Evolutionary conservation across 2,888 invertebrate genomes (phyloP).

Genomic region (Chaitophorus viminalis): DNA sequence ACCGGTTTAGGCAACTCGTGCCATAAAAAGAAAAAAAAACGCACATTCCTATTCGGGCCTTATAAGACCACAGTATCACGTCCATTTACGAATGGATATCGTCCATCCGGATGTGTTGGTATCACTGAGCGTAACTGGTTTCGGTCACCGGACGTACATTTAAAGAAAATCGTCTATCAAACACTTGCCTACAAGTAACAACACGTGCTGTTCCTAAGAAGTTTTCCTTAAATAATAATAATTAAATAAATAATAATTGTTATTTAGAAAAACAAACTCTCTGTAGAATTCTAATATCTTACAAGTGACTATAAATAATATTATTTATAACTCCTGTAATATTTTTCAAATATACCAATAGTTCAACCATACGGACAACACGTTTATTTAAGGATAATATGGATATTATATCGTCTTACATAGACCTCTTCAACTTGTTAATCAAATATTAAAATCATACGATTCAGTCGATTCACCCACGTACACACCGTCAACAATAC

Average conservation of each 20-base stretch:
- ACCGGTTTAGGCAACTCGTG: conserved; percentile 44
- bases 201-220: not conserved
- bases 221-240: not conserved
- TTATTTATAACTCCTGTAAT: not conserved
- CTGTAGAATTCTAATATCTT: too few relatives aligned
- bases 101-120: conserved; percentile 49
- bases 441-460: too few relatives aligned
- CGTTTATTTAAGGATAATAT: too few relatives aligned
- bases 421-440: too few relatives aligned
- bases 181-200: conserved; percentile 43
- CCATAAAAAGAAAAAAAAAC: conserved; percentile 25
- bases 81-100: conserved; percentile 39
- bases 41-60: conserved; percentile 49
- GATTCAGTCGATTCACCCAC: too few relatives aligned
- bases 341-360: not conserved
- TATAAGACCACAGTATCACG: conserved; percentile 4
- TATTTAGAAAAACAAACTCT: too few relatives aligned
- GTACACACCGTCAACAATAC: too few relatives aligned
- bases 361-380: too few relatives aligned
- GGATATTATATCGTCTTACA: too few relatives aligned
- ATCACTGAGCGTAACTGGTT: conserved; percentile 51
- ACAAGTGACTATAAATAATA: not conserved
- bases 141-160: conserved; percentile 45
- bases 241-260: not conserved
- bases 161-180: conserved; percentile 21